phyloP scores from a whole-genome alignment of 2,113 vertebrate species.

The Paratilapia polleni region DNA sequence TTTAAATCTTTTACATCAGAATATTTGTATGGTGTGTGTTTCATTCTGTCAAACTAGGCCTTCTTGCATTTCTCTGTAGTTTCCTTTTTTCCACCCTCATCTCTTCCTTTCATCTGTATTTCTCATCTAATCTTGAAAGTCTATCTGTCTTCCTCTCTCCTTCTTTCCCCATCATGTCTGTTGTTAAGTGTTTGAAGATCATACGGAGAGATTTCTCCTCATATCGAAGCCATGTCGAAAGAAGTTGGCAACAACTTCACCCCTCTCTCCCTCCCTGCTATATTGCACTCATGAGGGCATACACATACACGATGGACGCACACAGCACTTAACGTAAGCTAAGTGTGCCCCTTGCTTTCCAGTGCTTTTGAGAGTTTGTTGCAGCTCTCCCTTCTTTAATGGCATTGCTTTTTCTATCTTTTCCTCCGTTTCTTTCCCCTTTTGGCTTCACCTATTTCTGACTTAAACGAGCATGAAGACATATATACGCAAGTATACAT shows the following conservation, averaged over 20 bases:
- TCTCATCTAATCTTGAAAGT: slow-evolving; percentile 58
- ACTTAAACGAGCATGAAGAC: neutral
- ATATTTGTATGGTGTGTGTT: neutral
- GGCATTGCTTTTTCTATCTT: neutral
- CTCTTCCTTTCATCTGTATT: slow-evolving; percentile 50
- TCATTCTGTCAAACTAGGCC: neutral
- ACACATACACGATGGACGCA: slow-evolving; percentile 7
- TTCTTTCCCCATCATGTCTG: slow-evolving; percentile 13
- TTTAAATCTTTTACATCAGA: neutral
- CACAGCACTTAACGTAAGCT: slow-evolving; percentile 26
- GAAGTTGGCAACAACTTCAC: slow-evolving; percentile 44
- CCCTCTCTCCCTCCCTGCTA: neutral
- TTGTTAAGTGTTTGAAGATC: slow-evolving; percentile 61
- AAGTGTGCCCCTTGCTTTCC: neutral
- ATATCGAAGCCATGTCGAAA: slow-evolving; percentile 53
- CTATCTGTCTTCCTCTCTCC: slow-evolving; percentile 25
- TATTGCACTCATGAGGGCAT: neutral
- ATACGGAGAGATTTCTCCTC: slow-evolving; percentile 48
- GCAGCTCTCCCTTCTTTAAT: slow-evolving; percentile 17
- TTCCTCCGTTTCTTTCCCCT: neutral
- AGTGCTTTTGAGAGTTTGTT: slow-evolving; percentile 26
- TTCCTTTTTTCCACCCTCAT: neutral
- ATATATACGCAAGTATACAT: neutral
- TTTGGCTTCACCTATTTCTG: slow-evolving; percentile 2
- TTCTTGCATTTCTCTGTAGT: neutral